These are phyloP conservation scores for Drymonia ruficornis DNA, from an alignment of 2,888 invertebrate species.

Conservation along the genomic window DNA sequence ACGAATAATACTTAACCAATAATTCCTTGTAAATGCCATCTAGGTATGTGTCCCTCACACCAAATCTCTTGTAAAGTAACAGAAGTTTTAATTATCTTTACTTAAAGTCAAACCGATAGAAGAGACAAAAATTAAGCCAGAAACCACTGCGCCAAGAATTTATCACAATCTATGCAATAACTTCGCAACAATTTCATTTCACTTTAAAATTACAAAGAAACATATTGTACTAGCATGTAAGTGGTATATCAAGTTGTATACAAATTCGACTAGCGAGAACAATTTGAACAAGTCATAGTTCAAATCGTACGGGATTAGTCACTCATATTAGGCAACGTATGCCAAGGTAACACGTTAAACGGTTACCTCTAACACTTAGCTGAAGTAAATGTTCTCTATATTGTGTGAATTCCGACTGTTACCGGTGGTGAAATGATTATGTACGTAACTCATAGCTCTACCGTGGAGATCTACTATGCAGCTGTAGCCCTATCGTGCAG, in stretches of 20 bases:
- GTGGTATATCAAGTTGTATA: not conserved
- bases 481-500: no score
- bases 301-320: slow-evolving; percentile 19
- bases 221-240: slow-evolving; percentile 5
- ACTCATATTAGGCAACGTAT: slow-evolving; percentile 20
- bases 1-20: no score
- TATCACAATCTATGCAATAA: slow-evolving; percentile 15
- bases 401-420: not conserved
- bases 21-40: no score
- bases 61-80: no score
- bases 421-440: no score
- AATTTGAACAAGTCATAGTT: slow-evolving; percentile 19
- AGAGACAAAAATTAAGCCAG: no score
- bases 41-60: no score
- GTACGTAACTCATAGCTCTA: no score
- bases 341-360: slow-evolving; percentile 9
- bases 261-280: slow-evolving; percentile 9
- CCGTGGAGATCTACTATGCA: no score
- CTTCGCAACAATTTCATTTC: slow-evolving; percentile 29
- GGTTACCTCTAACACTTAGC: not conserved
- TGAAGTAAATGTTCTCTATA: not conserved
- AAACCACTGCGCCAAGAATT: no score
- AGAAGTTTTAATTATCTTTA: not conserved
- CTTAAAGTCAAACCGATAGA: no score
- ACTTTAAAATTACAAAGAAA: slow-evolving; percentile 19